A percentile compares a stretch with the other conserved stretches of the same genome.
phyloP scores from a whole-genome alignment of 2,113 vertebrate species.

The Isichthys henryi region DNA sequence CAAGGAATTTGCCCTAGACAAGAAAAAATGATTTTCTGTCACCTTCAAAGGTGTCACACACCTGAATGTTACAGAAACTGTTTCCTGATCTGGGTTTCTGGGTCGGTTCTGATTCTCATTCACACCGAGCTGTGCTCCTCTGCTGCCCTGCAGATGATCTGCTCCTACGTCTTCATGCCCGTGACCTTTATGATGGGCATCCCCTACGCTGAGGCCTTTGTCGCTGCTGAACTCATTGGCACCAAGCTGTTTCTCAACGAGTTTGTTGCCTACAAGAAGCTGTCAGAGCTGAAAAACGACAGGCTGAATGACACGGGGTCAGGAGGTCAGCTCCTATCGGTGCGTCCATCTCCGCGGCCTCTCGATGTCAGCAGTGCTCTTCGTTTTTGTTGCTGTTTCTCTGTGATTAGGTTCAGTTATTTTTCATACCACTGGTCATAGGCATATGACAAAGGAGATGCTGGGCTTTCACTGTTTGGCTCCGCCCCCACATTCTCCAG shows the following conservation, averaged over 20 bases:
- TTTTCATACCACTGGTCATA: neutral
- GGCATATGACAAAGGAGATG: neutral
- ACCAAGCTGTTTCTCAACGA: conserved; percentile 90
- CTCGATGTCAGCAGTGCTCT: neutral
- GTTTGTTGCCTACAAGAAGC: conserved; percentile 81
- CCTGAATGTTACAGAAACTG: neutral
- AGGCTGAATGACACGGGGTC: conserved; percentile 55
- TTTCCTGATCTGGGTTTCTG: neutral
- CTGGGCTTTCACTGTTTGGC: neutral
- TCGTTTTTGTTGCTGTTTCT: neutral
- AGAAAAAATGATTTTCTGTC: neutral
- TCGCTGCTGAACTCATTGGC: conserved; percentile 81
- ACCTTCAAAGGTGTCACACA: neutral
- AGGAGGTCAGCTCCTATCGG: conserved; percentile 75
- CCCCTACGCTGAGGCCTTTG: conserved; percentile 67
- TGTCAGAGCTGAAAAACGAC: conserved; percentile 66
- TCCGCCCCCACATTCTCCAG: neutral
- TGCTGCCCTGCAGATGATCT: conserved; percentile 66
- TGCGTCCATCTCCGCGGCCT: conserved; percentile 48
- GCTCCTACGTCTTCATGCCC: conserved; percentile 86
- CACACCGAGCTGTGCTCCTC: neutral
- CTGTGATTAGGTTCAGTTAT: neutral
- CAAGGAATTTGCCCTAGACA: neutral
- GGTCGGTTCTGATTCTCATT: neutral
- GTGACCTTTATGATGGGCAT: conserved; percentile 88